Conservation (phyloP, 1,140 invertebrate genomes). For the Drosophila pectinifera region DNA sequence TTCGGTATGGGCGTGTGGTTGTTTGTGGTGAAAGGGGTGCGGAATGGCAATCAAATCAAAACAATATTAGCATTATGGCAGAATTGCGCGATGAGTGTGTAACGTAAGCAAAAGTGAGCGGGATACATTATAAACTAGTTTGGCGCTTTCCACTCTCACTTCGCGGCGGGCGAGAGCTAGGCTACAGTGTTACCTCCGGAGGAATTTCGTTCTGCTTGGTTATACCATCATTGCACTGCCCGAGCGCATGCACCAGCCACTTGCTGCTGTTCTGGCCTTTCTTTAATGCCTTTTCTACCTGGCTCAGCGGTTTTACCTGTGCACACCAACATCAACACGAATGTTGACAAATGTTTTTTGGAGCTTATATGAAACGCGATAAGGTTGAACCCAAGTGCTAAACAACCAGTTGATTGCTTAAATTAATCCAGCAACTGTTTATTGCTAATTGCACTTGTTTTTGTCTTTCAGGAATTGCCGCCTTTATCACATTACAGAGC, state of each 20-base stretch:
- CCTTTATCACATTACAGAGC: constrained; percentile 1
- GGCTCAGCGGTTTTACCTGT: constrained; percentile 39
- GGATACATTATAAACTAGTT: constrained; percentile 57
- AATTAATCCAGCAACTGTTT: constrained; percentile 37
- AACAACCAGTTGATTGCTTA: constrained; percentile 27
- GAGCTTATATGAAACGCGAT: constrained; percentile 49
- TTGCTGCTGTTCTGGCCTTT: constrained; percentile 15
- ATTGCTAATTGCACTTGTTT: constrained; percentile 37
- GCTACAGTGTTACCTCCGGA: constrained; percentile 9
- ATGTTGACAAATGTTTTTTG: constrained; percentile 30
- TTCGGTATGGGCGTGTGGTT: constrained; percentile 6
- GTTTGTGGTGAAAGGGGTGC: neutral
- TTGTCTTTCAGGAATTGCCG: constrained; percentile 33
- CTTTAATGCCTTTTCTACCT: constrained; percentile 15
- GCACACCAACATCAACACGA: neutral
- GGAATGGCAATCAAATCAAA: constrained; percentile 9
- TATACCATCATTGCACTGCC: constrained; percentile 12
- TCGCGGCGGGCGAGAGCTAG: constrained; percentile 5
- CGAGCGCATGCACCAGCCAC: constrained; percentile 14
- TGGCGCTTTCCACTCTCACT: constrained; percentile 46
- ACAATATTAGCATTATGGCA: constrained; percentile 9
- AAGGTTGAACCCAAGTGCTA: constrained; percentile 56
- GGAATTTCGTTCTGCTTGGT: too few relatives aligned
- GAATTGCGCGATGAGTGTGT: constrained; percentile 14
- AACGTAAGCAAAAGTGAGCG: constrained; percentile 60